Evolutionary conservation across 1,140 invertebrate genomes (phyloP).

Genomic region (Psix sp.): DNA sequence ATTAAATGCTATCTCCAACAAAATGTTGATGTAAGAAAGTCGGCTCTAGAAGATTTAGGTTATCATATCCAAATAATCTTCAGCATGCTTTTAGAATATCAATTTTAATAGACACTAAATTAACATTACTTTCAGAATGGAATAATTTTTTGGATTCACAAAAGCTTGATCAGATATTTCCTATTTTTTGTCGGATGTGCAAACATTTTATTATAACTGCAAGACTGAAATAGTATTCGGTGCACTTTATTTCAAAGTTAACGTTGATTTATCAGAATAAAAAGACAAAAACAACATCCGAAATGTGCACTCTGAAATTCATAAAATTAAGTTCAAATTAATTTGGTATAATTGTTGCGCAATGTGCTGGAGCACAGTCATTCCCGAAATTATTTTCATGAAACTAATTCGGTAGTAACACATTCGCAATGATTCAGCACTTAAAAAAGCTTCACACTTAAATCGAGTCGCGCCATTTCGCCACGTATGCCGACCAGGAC

Average conservation of each 20-base stretch:
- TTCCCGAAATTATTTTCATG: background rate
- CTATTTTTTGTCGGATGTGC: no score
- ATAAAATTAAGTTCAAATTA: conserved; percentile 9
- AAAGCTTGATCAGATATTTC: no score
- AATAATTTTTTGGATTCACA: no score
- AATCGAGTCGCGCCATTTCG: conserved; percentile 16
- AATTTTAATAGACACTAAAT: no score
- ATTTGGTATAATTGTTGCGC: conserved; percentile 12
- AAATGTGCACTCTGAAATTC: background rate
- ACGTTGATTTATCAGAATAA: background rate
- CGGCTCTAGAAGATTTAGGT: no score
- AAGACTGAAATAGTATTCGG: no score
- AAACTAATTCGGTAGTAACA: background rate
- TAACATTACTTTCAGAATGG: no score
- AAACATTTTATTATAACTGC: background rate
- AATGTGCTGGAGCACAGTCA: conserved; percentile 1
- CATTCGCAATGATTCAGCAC: conserved; percentile 11
- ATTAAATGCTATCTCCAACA: no score
- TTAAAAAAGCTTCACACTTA: conserved; percentile 6
- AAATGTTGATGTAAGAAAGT: no score
- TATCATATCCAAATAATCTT: no score
- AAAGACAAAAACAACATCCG: conserved; percentile 1
- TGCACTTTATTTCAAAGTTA: conserved; percentile 15
- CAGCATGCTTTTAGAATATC: no score
- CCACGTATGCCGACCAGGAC: background rate